Evolutionary conservation across 1,140 invertebrate species (phyloP), one percentile per base, ranked within the genome.

Genomic region (Cataglyphis hispanica): DNA sequence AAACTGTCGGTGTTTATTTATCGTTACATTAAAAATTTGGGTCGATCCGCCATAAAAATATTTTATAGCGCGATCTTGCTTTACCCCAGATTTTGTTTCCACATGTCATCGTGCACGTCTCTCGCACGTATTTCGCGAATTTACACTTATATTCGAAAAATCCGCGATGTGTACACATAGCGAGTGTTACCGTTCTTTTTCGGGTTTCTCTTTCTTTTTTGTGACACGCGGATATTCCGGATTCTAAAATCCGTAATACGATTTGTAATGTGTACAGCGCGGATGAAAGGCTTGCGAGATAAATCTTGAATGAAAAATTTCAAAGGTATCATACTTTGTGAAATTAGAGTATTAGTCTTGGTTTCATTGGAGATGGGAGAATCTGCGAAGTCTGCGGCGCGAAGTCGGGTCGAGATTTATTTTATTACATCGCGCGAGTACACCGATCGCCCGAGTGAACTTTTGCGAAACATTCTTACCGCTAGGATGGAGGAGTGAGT

Each of bases 241-340:
- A 22, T 34, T 70, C 66, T 58, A 11, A 37, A 81, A 37, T 7
- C 43, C 22, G 53, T 72, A 72, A 60, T 60, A 31, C 66, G 78
- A 72, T 72, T 72, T 81, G 66, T 58, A 58, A 70, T 37, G 66
- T 19, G 22, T n/a, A 40, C 53, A 37, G 34, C 46, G 43, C 63
- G 43, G 46, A 81, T 43, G 22, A 37, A 19, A 31, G 37, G 6
- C 8, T 67, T 22, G 60, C 46, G 72, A 85, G 77, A 85, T 87
- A 88, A 89, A 89, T 88, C 83, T 66, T 27, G 34, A 40, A 80
- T 80, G 53, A 69, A 72, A 72, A 72, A 72, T 72, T 70, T 70
- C 50, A n/a, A 10, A 31, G 34, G 25, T 70, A 69, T 81, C 53
- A 19, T 16, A 72, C 67, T 74, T 31, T 43, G 19, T 27, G 67